These are phyloP conservation scores for Dicentrarchus labrax DNA, from an alignment of 2,113 vertebrate species.

Conservation along the genomic window DNA sequence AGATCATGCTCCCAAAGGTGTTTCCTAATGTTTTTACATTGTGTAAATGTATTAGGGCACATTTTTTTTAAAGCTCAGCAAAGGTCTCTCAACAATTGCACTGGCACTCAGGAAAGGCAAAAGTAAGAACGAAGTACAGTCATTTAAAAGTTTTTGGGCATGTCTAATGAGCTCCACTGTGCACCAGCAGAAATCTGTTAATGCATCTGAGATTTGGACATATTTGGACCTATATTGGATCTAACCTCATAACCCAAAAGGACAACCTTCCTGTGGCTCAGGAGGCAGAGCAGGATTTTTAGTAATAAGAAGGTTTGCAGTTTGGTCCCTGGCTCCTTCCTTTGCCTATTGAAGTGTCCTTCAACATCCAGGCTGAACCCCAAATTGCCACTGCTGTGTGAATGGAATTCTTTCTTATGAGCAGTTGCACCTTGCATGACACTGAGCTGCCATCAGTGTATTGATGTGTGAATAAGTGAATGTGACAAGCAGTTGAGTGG, in stretches of 20 bases:
- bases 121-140: not conserved
- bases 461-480: too few species aligned
- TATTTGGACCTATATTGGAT: not conserved
- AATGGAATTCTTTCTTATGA: too few species aligned
- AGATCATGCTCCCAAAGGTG: not conserved
- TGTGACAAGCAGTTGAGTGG: too few species aligned
- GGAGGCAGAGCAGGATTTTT: too few species aligned
- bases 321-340: too few species aligned
- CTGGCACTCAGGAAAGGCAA: constrained; percentile 6
- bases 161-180: not conserved
- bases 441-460: too few species aligned
- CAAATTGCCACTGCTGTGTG: too few species aligned
- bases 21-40: not conserved
- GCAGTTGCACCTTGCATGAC: too few species aligned
- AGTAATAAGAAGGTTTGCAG: too few species aligned
- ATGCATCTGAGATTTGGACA: not conserved
- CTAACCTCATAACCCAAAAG: not conserved
- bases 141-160: not conserved
- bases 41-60: not conserved
- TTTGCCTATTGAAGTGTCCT: too few species aligned
- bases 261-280: too few species aligned
- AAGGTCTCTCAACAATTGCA: not conserved
- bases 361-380: too few species aligned
- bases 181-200: not conserved
- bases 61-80: not conserved